Conservation (phyloP, 2,888 invertebrate species). For the Lagria hirta region DNA sequence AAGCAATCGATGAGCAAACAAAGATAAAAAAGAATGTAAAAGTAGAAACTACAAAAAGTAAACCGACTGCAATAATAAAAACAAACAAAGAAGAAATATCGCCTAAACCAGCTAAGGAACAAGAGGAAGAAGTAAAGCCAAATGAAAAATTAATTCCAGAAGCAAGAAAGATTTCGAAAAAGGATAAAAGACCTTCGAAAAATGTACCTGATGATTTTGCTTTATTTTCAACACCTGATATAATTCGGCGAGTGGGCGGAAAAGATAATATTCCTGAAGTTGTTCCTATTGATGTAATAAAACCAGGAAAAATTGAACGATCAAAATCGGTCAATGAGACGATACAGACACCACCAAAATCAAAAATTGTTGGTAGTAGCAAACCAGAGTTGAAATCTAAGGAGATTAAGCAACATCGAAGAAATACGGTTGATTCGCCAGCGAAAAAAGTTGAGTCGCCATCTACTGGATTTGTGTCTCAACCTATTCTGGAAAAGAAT, state of each 20-base stretch:
- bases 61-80: background rate
- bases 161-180: conserved; percentile 46
- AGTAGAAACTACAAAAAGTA: background rate
- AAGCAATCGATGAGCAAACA: no score
- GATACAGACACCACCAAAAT: no score
- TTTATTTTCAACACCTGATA: conserved; percentile 77
- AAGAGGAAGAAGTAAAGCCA: conserved; percentile 6
- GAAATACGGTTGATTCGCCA: no score
- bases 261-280: conserved; percentile 35
- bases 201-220: conserved; percentile 65
- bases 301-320: conserved; percentile 49
- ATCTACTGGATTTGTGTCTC: no score
- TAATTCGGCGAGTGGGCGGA: conserved; percentile 66
- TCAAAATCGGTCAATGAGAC: conserved; percentile 47
- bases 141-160: no score
- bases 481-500: no score
- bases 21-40: no score
- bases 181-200: conserved; percentile 57
- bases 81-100: background rate
- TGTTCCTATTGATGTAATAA: conserved; percentile 22
- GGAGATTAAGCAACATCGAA: no score
- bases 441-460: no score
- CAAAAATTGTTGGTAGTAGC: no score
- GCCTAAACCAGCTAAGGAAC: no score
- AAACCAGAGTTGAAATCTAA: no score